These are phyloP conservation scores for Stichopus horrens DNA, from an alignment of 53 echinoderm and acorn worm genomes.

Conservation along the genomic window DNA sequence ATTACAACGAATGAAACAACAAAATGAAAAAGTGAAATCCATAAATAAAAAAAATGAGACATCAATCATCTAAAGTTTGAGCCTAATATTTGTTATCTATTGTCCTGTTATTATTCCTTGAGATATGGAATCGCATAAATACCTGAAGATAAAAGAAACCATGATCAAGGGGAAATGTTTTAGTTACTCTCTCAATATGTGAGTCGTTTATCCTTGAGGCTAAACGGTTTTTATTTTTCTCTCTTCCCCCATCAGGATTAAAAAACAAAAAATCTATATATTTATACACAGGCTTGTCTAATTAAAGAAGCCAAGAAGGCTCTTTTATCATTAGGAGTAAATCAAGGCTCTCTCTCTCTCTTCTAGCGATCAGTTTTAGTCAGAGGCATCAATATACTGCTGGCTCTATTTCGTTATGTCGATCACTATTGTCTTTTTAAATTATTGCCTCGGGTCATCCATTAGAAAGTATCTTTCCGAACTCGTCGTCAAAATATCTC, in stretches of 20 bases:
- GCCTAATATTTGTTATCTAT: too few relatives aligned
- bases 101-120: too few relatives aligned
- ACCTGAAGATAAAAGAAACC: too few relatives aligned
- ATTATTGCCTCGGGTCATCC: conserved; percentile 1
- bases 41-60: too few relatives aligned
- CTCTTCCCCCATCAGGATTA: neutral
- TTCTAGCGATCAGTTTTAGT: neutral
- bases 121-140: too few relatives aligned
- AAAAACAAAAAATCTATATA: neutral
- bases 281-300: neutral
- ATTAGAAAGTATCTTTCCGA: conserved; percentile 3
- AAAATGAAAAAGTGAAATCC: too few relatives aligned
- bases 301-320: neutral
- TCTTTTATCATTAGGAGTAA: neutral
- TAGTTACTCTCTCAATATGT: neutral
- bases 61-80: too few relatives aligned
- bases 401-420: conserved; percentile 8
- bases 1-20: too few relatives aligned
- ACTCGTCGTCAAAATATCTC: conserved; percentile 16
- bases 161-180: too few relatives aligned
- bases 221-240: neutral
- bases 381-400: conserved; percentile 4
- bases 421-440: conserved; percentile 35
- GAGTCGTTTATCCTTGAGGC: neutral
- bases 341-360: neutral